A percentile compares a stretch with the other conserved stretches of the same genome.
phyloP scores from a whole-genome alignment of 1,140 invertebrate species.

The Adoxophyes honmai region DNA sequence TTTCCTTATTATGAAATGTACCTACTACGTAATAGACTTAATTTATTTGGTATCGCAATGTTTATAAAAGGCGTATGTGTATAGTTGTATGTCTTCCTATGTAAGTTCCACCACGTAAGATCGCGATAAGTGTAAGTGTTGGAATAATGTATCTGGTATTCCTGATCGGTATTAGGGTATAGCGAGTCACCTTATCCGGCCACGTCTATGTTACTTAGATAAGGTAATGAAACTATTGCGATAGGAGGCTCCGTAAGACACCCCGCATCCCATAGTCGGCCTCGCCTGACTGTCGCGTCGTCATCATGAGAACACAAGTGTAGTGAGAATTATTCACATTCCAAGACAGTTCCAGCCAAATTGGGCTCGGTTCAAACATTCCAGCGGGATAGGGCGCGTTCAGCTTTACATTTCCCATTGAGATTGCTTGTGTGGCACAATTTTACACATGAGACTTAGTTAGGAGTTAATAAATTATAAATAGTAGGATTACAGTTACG shows the following conservation, averaged over 20 bases:
- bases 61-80: constrained; percentile 48
- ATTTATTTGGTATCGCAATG: constrained; percentile 30
- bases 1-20: constrained; percentile 24
- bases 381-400: constrained; percentile 26
- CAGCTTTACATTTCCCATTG: constrained; percentile 43
- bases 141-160: constrained; percentile 46
- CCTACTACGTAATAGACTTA: constrained; percentile 22
- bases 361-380: constrained; percentile 3
- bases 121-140: constrained; percentile 52
- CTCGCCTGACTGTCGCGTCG: neutral
- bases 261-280: constrained; percentile 26
- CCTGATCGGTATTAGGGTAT: constrained; percentile 56
- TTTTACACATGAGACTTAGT: constrained; percentile 59
- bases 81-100: constrained; percentile 74
- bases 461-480: constrained; percentile 65
- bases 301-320: neutral
- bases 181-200: constrained; percentile 56
- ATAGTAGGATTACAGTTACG: constrained; percentile 43
- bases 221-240: constrained; percentile 47
- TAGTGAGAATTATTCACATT: constrained; percentile 11
- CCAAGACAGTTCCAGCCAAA: neutral
- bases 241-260: constrained; percentile 54
- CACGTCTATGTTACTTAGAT: constrained; percentile 58
- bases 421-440: constrained; percentile 63
- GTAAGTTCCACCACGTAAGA: constrained; percentile 63